A percentile compares a stretch with the other conserved stretches of the same genome.
Evolutionary conservation across 2,888 invertebrate genomes (phyloP).

Genomic region (Suillia variegata): DNA sequence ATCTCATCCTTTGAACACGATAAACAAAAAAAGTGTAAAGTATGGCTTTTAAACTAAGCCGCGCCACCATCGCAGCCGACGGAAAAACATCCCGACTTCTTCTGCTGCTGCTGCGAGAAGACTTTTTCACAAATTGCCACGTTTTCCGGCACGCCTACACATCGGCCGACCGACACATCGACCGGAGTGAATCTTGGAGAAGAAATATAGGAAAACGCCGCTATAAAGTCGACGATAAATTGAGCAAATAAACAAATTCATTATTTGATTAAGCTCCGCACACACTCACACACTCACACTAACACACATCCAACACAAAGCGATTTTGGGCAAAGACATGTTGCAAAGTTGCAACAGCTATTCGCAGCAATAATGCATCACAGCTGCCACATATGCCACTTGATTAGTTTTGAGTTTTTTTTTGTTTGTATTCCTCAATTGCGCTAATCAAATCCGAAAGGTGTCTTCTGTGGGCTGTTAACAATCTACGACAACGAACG

Average conservation of each 20-base stretch:
- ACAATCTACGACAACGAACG: too few species aligned
- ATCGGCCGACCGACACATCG: too few species aligned
- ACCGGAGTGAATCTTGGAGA: too few species aligned
- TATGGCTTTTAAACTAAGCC: neutral
- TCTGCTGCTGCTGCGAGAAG: too few species aligned
- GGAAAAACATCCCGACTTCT: neutral
- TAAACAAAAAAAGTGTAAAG: neutral
- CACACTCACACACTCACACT: too few species aligned
- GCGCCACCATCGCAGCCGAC: neutral
- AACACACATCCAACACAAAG: too few species aligned
- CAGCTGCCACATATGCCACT: too few species aligned
- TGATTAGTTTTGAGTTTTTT: neutral
- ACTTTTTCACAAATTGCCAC: conserved; percentile 22
- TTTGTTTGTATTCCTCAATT: neutral
- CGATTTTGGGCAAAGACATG: neutral
- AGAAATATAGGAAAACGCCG: neutral
- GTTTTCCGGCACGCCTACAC: conserved; percentile 28
- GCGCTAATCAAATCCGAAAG: neutral
- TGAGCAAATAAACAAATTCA: conserved; percentile 24
- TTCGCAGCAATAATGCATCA: too few species aligned
- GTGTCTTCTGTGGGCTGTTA: neutral
- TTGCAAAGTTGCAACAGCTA: neutral
- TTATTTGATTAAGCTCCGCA: conserved; percentile 22
- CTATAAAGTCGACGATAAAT: conserved; percentile 16
- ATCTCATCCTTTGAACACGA: neutral